A percentile compares a stretch with the other conserved stretches of the same genome.
These are phyloP conservation scores for Drosophila littoralis DNA, from an alignment of 1,140 invertebrate genomes.

Conservation along the genomic window DNA sequence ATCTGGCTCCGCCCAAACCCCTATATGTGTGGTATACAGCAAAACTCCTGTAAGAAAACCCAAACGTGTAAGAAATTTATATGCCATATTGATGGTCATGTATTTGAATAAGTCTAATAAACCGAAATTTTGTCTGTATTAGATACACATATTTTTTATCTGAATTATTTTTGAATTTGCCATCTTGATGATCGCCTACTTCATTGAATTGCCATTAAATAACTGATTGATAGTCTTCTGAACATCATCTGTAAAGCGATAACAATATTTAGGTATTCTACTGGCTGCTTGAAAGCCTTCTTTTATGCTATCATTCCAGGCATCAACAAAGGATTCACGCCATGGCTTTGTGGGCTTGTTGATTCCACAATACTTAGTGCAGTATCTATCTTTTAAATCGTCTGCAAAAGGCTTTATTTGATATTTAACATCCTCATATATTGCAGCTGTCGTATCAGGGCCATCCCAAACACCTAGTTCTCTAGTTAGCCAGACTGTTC, in stretches of 20 bases:
- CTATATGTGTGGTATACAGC: conserved; percentile 19
- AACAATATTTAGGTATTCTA: conserved; percentile 27
- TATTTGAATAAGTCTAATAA: conserved; percentile 6
- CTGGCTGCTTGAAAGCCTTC: conserved; percentile 3
- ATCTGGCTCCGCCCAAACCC: conserved; percentile 21
- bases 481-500: conserved; percentile 42
- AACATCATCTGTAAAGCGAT: conserved; percentile 34
- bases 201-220: neutral
- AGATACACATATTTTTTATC: neutral
- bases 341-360: conserved; percentile 16
- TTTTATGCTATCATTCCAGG: conserved; percentile 45
- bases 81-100: conserved; percentile 16
- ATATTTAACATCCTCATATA: conserved; percentile 43
- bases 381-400: conserved; percentile 34
- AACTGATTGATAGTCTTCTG: conserved; percentile 5
- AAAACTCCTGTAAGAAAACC: conserved; percentile 20
- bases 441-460: conserved; percentile 1
- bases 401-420: conserved; percentile 39
- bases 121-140: conserved; percentile 1
- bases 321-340: conserved; percentile 40
- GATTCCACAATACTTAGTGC: conserved; percentile 12
- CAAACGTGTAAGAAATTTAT: conserved; percentile 25
- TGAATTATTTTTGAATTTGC: neutral
- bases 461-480: conserved; percentile 40
- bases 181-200: conserved; percentile 15